Base-by-base conservation (phyloP, 2,797 vertebrate species). In the Emydoidea blandingii region DNA sequence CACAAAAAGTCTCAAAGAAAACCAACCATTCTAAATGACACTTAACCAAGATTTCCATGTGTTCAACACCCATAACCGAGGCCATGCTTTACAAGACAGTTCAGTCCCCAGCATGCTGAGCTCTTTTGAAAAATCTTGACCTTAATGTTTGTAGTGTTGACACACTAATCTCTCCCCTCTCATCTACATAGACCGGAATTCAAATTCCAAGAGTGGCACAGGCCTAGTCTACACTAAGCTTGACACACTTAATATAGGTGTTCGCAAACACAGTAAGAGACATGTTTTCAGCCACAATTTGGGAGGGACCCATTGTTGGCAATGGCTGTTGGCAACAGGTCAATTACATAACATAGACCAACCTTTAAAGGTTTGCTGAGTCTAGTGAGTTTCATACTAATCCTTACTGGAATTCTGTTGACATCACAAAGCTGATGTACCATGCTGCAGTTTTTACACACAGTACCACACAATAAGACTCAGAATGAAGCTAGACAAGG, bases 31-130 rank as follows among this genome's bases (percentile, higher is more conserved):
- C 56, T 19, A 11, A 59, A 49, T 62, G 88, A 37, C 65, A 87
- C 15, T 2, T 62, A 47, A 0, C 50, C 4, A 81, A 68, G 19
- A 78, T 85, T 94, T 93, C 83, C 92, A 44, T 34, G 53, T 91
- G 27, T 49, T 89, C 93, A 76, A 6, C 12, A 57, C 1, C 3
- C 16, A 9, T n/a, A 59, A 78, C 84, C 15, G 87, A 93, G 57
- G 81, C 27, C 79, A 91, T 31, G 79, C 83, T 86, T 53, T 94
- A 83, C 50, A 83, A 76, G 90, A 86, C 18, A 94, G 83, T 12
- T 34, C 12, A 93, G 59, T 14, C 53, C 7, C 16, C 78, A 92
- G 91, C 88, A 90, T 50, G 86, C 78, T 89, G 81, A 79, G 8
- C 3, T 91, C 62, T n/a, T 86, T 76, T 72, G 27, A 41, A 47